Evolutionary conservation across 2,888 invertebrate species (phyloP).

Genomic region (Diachrysia chrysitis): DNA sequence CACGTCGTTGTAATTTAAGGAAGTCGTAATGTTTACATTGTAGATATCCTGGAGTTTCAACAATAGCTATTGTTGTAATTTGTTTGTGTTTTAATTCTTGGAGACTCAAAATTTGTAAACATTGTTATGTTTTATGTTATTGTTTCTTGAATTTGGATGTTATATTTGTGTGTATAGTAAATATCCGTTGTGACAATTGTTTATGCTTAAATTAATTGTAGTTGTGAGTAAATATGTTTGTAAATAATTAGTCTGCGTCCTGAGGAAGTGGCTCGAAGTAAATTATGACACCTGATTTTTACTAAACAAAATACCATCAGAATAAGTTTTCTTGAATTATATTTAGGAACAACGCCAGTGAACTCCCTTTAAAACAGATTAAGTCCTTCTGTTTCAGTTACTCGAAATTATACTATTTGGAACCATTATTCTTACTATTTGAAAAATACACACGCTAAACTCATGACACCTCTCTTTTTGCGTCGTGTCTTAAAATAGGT

Average conservation of each 20-base stretch:
- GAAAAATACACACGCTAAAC: too few species aligned
- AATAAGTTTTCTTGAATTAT: too few species aligned
- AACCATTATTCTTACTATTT: too few species aligned
- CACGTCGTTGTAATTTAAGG: constrained; percentile 43
- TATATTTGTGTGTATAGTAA: background rate
- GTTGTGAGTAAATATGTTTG: background rate
- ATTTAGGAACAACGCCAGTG: too few species aligned
- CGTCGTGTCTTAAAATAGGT: too few species aligned
- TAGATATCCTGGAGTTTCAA: constrained; percentile 28
- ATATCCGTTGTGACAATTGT: background rate
- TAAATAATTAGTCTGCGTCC: background rate
- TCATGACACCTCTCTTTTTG: too few species aligned
- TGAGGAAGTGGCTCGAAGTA: background rate
- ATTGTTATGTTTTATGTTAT: constrained; percentile 13
- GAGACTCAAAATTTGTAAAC: constrained; percentile 42
- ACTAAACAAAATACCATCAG: background rate
- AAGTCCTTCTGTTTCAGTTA: too few species aligned
- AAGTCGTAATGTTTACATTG: constrained; percentile 47
- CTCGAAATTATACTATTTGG: too few species aligned
- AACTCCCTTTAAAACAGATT: too few species aligned
- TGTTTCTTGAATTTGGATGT: constrained; percentile 12
- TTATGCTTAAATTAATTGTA: background rate
- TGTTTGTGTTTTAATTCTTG: constrained; percentile 57
- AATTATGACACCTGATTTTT: background rate
- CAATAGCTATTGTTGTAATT: constrained; percentile 61